These are phyloP conservation scores for Brotula barbata DNA, from an alignment of 2,797 vertebrate species.

Conservation along the genomic window DNA sequence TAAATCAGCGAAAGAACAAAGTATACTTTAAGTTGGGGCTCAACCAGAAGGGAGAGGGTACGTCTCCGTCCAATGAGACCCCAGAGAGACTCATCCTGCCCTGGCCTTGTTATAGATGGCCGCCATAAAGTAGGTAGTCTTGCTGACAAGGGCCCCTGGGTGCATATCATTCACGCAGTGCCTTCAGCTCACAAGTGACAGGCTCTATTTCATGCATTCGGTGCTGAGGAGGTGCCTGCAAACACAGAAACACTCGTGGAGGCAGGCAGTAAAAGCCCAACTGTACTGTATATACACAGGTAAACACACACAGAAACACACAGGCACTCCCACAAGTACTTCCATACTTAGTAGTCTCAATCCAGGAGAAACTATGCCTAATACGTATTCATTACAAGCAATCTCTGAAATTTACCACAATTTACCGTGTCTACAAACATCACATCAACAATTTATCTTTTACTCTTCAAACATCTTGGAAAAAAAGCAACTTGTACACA, in stretches of 20 bases:
- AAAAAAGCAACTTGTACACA: conserved; percentile 38
- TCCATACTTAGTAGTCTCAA: background rate
- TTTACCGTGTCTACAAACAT: conserved; percentile 23
- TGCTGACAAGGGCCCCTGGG: conserved; percentile 63
- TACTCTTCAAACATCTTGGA: conserved; percentile 10
- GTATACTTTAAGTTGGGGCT: conserved; percentile 35
- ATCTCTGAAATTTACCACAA: conserved; percentile 23
- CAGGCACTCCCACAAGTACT: background rate
- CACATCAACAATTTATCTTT: conserved; percentile 34
- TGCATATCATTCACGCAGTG: conserved; percentile 53
- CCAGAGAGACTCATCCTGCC: conserved; percentile 40
- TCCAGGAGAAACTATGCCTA: conserved; percentile 4
- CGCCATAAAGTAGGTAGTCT: conserved; percentile 55
- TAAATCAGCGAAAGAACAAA: conserved; percentile 48
- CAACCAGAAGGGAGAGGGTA: conserved; percentile 34
- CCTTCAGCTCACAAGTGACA: conserved; percentile 36
- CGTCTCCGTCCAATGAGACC: conserved; percentile 50
- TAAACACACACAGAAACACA: background rate
- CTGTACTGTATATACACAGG: background rate
- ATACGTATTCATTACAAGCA: background rate
- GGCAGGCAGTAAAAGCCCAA: too few relatives aligned
- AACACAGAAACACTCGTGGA: conserved; percentile 11
- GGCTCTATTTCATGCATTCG: conserved; percentile 41
- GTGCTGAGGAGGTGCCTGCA: conserved; percentile 25
- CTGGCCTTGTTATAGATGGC: conserved; percentile 54